Evolutionary conservation across 1,140 invertebrate species (phyloP), one percentile per base, ranked within the genome.

Genomic region (Batillaria attramentaria): DNA sequence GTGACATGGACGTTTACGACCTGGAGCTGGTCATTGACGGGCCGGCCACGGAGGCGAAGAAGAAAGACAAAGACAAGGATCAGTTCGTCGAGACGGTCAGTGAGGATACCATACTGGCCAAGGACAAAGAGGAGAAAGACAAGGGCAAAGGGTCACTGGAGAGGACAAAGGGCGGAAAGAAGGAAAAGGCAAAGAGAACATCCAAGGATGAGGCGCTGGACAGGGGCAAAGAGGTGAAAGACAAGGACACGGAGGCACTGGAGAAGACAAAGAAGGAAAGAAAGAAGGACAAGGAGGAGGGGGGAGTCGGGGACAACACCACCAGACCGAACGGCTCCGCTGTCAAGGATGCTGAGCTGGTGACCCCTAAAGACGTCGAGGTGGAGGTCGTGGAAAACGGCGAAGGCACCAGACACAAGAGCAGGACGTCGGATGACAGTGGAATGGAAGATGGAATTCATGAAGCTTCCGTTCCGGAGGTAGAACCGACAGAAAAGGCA

Each of bases 21-120:
- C 68, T 70, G 24, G 41, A 70, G 68, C 43, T 28, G 42, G 41
- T 37, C 68, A 46, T 70, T 31, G 68, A 70, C 18, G 68, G 68
- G 20, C 68, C 68, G 1, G 42, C 41, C n/a, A 70, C 68, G n/a
- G 50, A n/a, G 42, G 18, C 20, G 18, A 70, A 70, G 68, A 70
- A 70, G 68, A 31, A 31, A 5, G 42, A 46, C 68, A 70, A 20
- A 13, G 5, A 13, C 57, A 60, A n/a, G 57, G 57, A n/a, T 6
- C 6, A 60, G n/a, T n/a, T n/a, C 8, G 31, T n/a, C 57, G 57
- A 46, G 42, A 20, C 42, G 28, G 31, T 24, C 66, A 35, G n/a
- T 13, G 66, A 69, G 41, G 3, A 5, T 28, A n/a, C n/a, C n/a
- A n/a, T n/a, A n/a, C n/a, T n/a, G n/a, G 0, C 8, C 20, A 24